Conservation (phyloP, 2,113 vertebrate genomes). For the Odocoileus hemionus region DNA sequence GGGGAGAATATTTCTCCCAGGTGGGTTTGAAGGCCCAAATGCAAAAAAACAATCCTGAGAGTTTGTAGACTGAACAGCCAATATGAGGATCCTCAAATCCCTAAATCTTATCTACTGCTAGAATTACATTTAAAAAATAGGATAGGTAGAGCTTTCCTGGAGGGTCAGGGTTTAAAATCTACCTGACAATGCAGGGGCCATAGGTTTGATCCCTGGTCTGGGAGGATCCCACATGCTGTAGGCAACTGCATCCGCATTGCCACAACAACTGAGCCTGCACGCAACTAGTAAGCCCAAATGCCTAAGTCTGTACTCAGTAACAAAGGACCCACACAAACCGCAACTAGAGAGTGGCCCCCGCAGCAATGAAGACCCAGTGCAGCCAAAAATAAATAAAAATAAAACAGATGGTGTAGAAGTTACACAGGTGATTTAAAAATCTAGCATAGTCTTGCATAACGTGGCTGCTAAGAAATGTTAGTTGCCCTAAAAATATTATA, state of each 20-base stretch:
- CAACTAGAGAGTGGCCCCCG: neutral
- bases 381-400: neutral
- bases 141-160: neutral
- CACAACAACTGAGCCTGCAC: neutral
- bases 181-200: neutral
- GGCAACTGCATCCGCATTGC: neutral
- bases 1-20: neutral
- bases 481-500: neutral
- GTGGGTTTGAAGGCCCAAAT: neutral
- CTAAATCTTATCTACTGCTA: neutral
- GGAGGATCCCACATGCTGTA: neutral
- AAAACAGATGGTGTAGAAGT: neutral
- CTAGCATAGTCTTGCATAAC: neutral
- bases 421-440: neutral
- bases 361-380: neutral
- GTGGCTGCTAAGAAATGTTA: neutral
- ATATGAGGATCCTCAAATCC: neutral
- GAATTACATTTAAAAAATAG: neutral
- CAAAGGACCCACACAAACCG: neutral
- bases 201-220: neutral
- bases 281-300: neutral
- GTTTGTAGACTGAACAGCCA: neutral
- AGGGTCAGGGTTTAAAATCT: neutral
- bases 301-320: neutral
- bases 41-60: neutral